Evolutionary conservation across 2,888 invertebrate species (phyloP).

Genomic region (Coenonympha glycerion): DNA sequence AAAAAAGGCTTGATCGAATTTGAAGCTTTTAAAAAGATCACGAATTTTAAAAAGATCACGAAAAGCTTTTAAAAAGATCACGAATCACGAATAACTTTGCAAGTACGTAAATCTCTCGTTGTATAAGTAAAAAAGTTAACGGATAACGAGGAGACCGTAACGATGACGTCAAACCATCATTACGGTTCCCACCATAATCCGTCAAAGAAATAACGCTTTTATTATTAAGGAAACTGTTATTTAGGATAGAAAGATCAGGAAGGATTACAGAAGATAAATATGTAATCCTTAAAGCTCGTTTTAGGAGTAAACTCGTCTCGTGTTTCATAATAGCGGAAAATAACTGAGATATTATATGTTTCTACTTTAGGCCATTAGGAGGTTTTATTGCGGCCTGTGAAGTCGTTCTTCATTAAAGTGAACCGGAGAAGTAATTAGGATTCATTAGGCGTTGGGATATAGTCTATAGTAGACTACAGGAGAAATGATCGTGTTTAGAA

Average conservation of each 20-base stretch:
- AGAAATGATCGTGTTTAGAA: background rate
- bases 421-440: slow-evolving; percentile 18
- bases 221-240: background rate
- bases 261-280: background rate
- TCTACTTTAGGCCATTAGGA: slow-evolving; percentile 3
- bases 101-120: background rate
- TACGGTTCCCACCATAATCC: slow-evolving; percentile 3
- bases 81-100: background rate
- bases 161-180: slow-evolving; percentile 1
- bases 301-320: background rate
- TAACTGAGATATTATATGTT: background rate
- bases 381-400: slow-evolving; percentile 14
- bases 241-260: background rate
- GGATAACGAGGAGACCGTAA: background rate
- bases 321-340: background rate
- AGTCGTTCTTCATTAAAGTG: slow-evolving; percentile 17
- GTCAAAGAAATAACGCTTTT: background rate
- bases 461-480: background rate
- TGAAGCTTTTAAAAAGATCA: too few species aligned
- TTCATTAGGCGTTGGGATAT: slow-evolving; percentile 15
- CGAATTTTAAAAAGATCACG: too few species aligned
- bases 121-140: background rate
- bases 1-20: too few species aligned
- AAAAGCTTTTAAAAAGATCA: too few species aligned
- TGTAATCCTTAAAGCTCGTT: background rate